Percentiles rank a stretch among this genome's conserved stretches.
phyloP scores from a whole-genome alignment of 2,888 invertebrate genomes.

The Dryobotodes eremita region DNA sequence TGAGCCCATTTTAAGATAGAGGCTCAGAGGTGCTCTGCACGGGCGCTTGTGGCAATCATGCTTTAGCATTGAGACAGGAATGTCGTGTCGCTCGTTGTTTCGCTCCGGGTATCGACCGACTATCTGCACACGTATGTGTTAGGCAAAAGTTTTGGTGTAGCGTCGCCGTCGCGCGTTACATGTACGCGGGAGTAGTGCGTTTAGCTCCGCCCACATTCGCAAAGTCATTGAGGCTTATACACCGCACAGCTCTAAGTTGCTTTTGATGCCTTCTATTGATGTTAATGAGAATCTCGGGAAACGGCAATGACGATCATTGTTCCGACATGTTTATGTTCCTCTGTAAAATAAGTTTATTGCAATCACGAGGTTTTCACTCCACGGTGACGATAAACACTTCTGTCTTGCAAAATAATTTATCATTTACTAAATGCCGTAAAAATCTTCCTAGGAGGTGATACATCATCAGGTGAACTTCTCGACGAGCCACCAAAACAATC shows the following conservation, averaged over 20 bases:
- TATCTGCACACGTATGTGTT: too few relatives aligned
- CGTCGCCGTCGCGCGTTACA: too few relatives aligned
- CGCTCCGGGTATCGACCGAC: too few relatives aligned
- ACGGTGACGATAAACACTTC: neutral
- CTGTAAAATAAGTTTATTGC: neutral
- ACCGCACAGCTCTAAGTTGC: neutral
- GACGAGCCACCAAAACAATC: conserved; percentile 77
- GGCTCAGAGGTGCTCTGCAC: too few relatives aligned
- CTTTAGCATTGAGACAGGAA: too few relatives aligned
- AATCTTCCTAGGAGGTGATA: conserved; percentile 79
- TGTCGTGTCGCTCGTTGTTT: too few relatives aligned
- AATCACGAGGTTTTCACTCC: neutral
- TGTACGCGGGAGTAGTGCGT: too few relatives aligned
- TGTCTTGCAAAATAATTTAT: neutral
- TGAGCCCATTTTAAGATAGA: too few relatives aligned
- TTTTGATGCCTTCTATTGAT: neutral
- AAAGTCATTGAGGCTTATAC: too few relatives aligned
- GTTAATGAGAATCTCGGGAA: neutral
- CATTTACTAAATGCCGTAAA: neutral
- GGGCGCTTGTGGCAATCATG: too few relatives aligned
- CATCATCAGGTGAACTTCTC: conserved; percentile 82
- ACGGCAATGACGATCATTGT: neutral
- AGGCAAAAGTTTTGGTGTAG: too few relatives aligned
- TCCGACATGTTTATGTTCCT: neutral
- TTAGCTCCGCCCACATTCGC: too few relatives aligned